Conservation (phyloP, 2,888 invertebrate species). For the Drosophila buzzatii region DNA sequence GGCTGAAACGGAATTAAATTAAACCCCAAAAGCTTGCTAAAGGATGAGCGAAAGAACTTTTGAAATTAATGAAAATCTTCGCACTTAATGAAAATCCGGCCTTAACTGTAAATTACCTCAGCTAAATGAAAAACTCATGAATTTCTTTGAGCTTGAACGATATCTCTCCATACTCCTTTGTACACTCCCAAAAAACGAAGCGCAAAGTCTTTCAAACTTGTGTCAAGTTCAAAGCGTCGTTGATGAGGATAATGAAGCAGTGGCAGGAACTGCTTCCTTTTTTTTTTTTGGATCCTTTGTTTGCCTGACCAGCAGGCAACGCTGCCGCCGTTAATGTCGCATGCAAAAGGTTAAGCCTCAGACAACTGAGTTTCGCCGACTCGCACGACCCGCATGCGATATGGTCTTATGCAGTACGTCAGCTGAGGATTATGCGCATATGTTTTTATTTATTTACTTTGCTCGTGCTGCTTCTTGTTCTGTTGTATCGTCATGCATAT, state of each 20-base stretch:
- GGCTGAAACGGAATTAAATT: neutral
- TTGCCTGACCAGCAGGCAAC: conserved; percentile 32
- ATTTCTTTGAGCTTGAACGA: neutral
- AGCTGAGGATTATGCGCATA: conserved; percentile 47
- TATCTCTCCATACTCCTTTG: neutral
- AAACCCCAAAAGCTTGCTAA: neutral
- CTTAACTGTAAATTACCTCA: neutral
- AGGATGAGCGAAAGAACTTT: neutral
- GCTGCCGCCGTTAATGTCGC: conserved; percentile 11
- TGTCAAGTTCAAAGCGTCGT: conserved; percentile 49
- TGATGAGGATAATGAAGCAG: conserved; percentile 62
- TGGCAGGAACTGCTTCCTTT: conserved; percentile 39
- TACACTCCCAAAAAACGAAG: conserved; percentile 16
- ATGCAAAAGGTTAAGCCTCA: conserved; percentile 26
- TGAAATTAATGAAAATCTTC: conserved; percentile 1
- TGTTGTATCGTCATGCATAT: conserved; percentile 27
- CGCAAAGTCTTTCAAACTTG: conserved; percentile 27
- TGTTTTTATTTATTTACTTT: conserved; percentile 28
- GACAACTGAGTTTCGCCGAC: neutral
- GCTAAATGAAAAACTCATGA: neutral
- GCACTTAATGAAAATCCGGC: neutral
- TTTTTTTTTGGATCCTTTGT: neutral
- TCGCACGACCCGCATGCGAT: conserved; percentile 8
- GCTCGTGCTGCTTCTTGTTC: neutral
- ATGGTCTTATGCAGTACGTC: conserved; percentile 40